Conservation (phyloP, 2,797 vertebrate genomes). For the Bufotes viridis region DNA sequence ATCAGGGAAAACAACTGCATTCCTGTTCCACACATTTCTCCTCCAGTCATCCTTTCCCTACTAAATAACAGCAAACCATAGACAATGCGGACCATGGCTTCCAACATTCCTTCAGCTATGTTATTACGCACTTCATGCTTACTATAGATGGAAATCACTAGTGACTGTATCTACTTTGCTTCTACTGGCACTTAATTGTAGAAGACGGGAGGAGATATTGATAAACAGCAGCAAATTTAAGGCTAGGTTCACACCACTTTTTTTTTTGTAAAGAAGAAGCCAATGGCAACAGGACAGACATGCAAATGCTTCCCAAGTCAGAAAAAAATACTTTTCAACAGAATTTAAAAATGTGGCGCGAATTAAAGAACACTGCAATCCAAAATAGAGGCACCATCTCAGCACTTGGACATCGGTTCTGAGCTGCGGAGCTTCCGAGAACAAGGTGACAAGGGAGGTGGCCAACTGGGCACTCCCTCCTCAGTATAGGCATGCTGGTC, state of each 20-base stretch:
- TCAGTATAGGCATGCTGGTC: too few relatives aligned
- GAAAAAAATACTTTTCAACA: too few relatives aligned
- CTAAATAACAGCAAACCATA: conserved; percentile 41
- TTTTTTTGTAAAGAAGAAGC: too few relatives aligned
- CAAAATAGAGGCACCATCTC: too few relatives aligned
- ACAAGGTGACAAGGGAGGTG: too few relatives aligned
- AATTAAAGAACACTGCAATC: too few relatives aligned
- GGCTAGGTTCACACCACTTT: not conserved
- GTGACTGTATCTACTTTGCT: not conserved
- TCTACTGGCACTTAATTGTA: not conserved
- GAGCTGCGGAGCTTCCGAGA: too few relatives aligned
- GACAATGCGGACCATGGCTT: conserved; percentile 32
- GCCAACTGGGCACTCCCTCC: too few relatives aligned
- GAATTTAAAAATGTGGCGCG: too few relatives aligned
- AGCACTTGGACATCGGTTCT: too few relatives aligned
- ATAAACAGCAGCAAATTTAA: not conserved
- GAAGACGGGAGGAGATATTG: not conserved
- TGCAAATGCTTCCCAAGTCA: too few relatives aligned
- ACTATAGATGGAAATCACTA: conserved; percentile 49
- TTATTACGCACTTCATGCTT: conserved; percentile 9
- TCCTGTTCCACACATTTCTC: conserved; percentile 49
- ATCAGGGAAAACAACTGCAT: conserved; percentile 50
- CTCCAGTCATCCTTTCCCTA: conserved; percentile 33
- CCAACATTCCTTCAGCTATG: conserved; percentile 44
- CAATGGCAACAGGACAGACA: too few relatives aligned